Base-by-base conservation (phyloP, 2,113 vertebrate genomes). In the Terrapene triunguis region DNA sequence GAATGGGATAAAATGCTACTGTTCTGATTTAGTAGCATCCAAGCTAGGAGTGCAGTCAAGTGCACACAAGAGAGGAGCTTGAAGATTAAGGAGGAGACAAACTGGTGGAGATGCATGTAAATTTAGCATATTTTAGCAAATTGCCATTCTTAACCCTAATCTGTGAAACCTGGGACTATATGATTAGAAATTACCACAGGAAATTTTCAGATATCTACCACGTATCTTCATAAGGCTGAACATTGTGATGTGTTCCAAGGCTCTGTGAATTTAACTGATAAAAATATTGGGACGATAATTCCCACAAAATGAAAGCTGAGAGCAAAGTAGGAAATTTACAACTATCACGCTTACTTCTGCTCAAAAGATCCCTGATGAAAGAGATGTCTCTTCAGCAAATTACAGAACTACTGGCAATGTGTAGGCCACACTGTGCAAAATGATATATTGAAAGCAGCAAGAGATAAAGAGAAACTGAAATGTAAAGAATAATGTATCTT, bases 21-120 rank as follows among this genome's bases (percentile, higher is more conserved):
- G 90, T 97, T 93, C 85, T 89, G 92, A 95, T 44, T 82, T 65
- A 94, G 92, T 59, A 90, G 80, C 89, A 95, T 92, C 93, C 94
- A 97, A 95, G 82, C 76, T 54, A 21, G 54, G 24, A 8, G 87
- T 76, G 76, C 51, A 87, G 92, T 92, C 88, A 95, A 95, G 82
- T 25, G 91, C 59, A 74, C 55, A 86, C 32, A 82, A 42, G 8
- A 91, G 93, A 97, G 93, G 90, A 78, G 80, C 93, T 90, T 86
- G 94, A 82, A 88, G 90, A 92, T 93, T n/a, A n/a, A 69, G 35
- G 35, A 69, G 2, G 17, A 69, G 35, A n/a, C 35, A 19, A 69
- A 69, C 35, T 69, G 65, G 35, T 21, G 14, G 35, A n/a, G 35
- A 69, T 10, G 62, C 14, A 69, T n/a, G 16, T 38, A 69, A 6